These are phyloP conservation scores for Apoda limacodes DNA, from an alignment of 2,888 invertebrate genomes.

Conservation along the genomic window DNA sequence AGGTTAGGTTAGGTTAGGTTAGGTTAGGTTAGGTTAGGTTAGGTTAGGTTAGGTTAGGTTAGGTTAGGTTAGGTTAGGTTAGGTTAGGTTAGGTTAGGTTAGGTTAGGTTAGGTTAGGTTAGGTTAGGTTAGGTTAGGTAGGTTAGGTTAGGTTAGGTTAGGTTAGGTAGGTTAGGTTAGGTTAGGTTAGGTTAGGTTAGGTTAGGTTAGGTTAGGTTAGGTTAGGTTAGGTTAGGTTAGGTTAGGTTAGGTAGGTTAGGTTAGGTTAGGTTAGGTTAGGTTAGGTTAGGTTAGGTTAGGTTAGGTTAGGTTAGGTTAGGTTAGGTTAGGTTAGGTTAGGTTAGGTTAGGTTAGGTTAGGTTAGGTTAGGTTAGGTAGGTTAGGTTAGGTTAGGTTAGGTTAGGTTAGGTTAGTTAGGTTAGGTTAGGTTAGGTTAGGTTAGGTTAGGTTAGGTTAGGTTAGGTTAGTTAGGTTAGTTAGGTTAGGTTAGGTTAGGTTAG, in stretches of 20 bases:
- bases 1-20: slow-evolving; percentile 20
- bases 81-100: slow-evolving; percentile 19
- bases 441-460: slow-evolving; percentile 11
- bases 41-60: slow-evolving; percentile 18
- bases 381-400: no score
- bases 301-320: slow-evolving; percentile 12
- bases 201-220: slow-evolving; percentile 19
- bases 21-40: slow-evolving; percentile 23
- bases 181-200: slow-evolving; percentile 18
- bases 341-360: slow-evolving; percentile 16
- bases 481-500: slow-evolving; percentile 10
- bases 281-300: slow-evolving; percentile 12
- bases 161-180: no score
- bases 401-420: slow-evolving; percentile 9
- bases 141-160: no score
- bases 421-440: slow-evolving; percentile 10
- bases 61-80: slow-evolving; percentile 17
- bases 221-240: slow-evolving; percentile 16
- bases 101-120: slow-evolving; percentile 16
- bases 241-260: no score
- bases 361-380: slow-evolving; percentile 4
- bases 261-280: slow-evolving; percentile 17
- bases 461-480: slow-evolving; percentile 6
- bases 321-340: slow-evolving; percentile 14
- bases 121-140: slow-evolving; percentile 16